phyloP scores from a whole-genome alignment of 2,888 invertebrate species.

The Ochlodes sylvanus region DNA sequence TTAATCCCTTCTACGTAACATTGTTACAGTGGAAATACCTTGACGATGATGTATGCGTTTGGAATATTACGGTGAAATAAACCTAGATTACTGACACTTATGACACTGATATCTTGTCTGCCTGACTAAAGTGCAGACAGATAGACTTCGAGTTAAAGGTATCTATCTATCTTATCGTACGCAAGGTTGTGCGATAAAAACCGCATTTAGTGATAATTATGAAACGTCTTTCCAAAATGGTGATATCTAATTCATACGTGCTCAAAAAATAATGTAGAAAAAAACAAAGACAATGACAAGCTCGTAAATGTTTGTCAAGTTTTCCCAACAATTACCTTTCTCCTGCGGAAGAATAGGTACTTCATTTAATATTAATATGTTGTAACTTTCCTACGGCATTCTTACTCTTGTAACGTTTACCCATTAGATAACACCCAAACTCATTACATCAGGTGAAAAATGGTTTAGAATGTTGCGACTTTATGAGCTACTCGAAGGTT shows the following conservation, averaged over 20 bases:
- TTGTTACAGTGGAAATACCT: constrained; percentile 23
- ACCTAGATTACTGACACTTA: constrained; percentile 31
- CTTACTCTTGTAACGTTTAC: constrained; percentile 8
- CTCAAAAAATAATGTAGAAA: no score
- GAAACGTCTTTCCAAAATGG: background rate
- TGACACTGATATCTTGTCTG: constrained; percentile 39
- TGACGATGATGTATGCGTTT: constrained; percentile 13
- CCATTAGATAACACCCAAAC: constrained; percentile 13
- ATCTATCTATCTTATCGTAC: constrained; percentile 45
- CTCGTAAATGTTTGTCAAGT: constrained; percentile 12
- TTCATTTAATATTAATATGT: background rate
- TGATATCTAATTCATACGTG: no score
- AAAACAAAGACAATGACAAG: constrained; percentile 22
- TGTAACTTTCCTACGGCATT: background rate
- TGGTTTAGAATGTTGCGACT: background rate
- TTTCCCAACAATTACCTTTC: constrained; percentile 9
- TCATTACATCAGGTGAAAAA: constrained; percentile 20
- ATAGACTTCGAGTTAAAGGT: constrained; percentile 27
- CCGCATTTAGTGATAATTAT: constrained; percentile 47
- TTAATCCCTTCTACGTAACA: constrained; percentile 16
- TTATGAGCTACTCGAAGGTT: background rate
- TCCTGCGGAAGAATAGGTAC: constrained; percentile 3
- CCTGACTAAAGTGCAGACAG: constrained; percentile 38
- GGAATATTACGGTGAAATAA: constrained; percentile 25
- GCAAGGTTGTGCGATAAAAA: constrained; percentile 51